These are phyloP conservation scores for Pristis pectinata DNA, from an alignment of 2,797 vertebrate species.

Conservation along the genomic window DNA sequence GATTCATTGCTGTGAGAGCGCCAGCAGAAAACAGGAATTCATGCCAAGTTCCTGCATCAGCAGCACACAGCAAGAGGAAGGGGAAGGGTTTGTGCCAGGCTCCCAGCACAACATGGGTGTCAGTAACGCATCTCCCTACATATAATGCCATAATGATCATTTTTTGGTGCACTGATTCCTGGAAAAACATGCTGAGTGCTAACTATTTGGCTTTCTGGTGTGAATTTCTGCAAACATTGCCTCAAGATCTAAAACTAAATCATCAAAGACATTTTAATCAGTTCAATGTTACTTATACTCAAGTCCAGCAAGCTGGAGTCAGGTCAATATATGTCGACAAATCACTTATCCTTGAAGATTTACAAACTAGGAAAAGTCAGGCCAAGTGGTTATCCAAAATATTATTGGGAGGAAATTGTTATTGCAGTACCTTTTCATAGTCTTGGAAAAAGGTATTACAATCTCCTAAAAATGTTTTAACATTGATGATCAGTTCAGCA, in stretches of 20 bases:
- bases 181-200: no score
- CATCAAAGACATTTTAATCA: neutral
- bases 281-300: neutral
- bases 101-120: no score
- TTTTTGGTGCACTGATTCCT: no score
- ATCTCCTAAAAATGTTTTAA: constrained; percentile 72
- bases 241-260: neutral
- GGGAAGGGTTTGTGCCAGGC: no score
- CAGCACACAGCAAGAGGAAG: no score
- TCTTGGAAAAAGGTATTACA: constrained; percentile 76
- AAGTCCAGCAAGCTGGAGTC: neutral
- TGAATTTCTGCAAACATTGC: neutral
- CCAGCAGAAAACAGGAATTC: no score
- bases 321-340: neutral
- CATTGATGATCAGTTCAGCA: constrained; percentile 69
- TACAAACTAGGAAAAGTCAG: neutral
- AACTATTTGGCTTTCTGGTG: neutral
- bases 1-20: no score
- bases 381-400: neutral
- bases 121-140: no score
- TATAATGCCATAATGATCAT: no score
- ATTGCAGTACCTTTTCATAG: constrained; percentile 66
- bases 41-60: no score
- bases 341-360: neutral
- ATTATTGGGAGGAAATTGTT: neutral